Percentiles rank a stretch among this genome's conserved stretches.
Conservation (phyloP, 2,888 invertebrate genomes). For the Ophion obscuratus region DNA sequence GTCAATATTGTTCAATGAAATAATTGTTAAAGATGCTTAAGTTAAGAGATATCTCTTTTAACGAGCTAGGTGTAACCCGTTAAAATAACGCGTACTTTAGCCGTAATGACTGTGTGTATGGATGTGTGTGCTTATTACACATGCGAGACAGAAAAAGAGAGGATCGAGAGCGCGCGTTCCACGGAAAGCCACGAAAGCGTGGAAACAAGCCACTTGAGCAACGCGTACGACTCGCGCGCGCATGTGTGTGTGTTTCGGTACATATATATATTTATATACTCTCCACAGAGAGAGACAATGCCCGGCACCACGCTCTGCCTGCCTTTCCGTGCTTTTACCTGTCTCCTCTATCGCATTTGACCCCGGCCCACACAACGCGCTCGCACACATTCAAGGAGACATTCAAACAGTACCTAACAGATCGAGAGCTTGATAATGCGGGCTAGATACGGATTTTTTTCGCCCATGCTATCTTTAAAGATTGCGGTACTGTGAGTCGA, state of each 20-base stretch:
- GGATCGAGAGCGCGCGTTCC: slow-evolving; percentile 69
- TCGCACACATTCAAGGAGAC: neutral
- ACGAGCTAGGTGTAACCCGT: too few relatives aligned
- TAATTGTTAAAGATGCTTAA: too few relatives aligned
- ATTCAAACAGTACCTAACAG: neutral
- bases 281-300: slow-evolving; percentile 78
- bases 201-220: slow-evolving; percentile 83
- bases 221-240: slow-evolving; percentile 55
- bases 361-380: slow-evolving; percentile 55
- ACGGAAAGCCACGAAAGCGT: slow-evolving; percentile 83
- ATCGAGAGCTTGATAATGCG: too few relatives aligned
- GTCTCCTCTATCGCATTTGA: slow-evolving; percentile 68
- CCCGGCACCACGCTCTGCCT: slow-evolving; percentile 83
- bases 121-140: slow-evolving; percentile 1
- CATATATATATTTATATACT: neutral
- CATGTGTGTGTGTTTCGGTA: neutral
- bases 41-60: too few relatives aligned
- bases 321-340: slow-evolving; percentile 70
- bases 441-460: too few relatives aligned
- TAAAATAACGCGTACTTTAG: neutral
- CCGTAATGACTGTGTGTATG: neutral
- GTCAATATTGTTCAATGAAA: too few relatives aligned
- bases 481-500: too few relatives aligned
- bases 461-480: too few relatives aligned
- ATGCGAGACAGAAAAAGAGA: neutral